Evolutionary conservation across 1,140 invertebrate species (phyloP), one percentile per base, ranked within the genome.

Genomic region (Drosophila nikananu): DNA sequence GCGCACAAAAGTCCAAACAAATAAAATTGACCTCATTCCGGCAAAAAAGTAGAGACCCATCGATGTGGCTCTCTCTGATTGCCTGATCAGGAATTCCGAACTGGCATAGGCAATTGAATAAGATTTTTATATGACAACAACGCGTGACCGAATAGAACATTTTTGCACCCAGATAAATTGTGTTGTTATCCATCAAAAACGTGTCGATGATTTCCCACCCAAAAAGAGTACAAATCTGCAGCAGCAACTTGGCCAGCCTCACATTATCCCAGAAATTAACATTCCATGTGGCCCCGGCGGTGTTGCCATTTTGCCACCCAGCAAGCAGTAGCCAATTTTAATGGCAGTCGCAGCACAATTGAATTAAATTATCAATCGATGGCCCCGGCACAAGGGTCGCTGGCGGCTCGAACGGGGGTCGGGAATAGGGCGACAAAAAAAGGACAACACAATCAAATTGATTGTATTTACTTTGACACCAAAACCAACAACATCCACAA

Each of bases 361-460:
- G 84, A 87, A 87, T 87, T 89, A 87, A 87, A 87, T 87, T 87
- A 87, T 87, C 83, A 86, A 87, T 87, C 83, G 81, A 87, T 79
- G 66, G 77, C 41, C 35, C 62, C 9, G 66, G 49, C 60, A 72
- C 58, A 82, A 72, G 83, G 80, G 80, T 82, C 79, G 64, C 32
- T 12, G 4, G 51, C 51, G 30, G 25, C 3, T 13, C 30, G 51
- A 35, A 35, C 30, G 30, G 13, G 19, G 12, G 27, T 9, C 21
- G 32, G 8, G 15, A 37, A 49, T 49, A 37, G 39, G 17, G 27
- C 32, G 44, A 57, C 57, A 39, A 61, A 77, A 54, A 79, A 78
- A 75, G 72, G 66, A 73, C 72, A 89, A 58, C 77, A 67, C 84
- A 87, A 87, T 89, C 84, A 89, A 87, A 87, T 87, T 87, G 84